phyloP scores from a whole-genome alignment of 2,888 invertebrate species.

The Tanaodytes sp. region DNA sequence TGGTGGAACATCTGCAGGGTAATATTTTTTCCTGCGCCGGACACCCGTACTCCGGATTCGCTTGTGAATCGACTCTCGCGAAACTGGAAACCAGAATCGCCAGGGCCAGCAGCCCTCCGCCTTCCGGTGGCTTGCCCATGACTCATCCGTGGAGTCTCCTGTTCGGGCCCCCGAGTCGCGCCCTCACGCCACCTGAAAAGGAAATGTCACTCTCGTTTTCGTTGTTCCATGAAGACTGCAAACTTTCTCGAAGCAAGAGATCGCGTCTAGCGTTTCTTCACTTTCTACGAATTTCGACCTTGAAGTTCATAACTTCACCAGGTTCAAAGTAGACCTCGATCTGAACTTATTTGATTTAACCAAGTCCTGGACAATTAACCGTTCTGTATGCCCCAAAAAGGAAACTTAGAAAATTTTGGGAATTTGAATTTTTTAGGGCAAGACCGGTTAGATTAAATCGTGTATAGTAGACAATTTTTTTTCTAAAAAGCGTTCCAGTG shows the following conservation, averaged over 20 bases:
- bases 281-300: constrained; percentile 11
- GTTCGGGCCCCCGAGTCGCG: constrained; percentile 47
- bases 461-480: too few relatives aligned
- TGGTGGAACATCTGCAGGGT: constrained; percentile 86
- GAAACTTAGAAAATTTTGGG: too few relatives aligned
- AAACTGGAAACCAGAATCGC: constrained; percentile 47
- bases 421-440: too few relatives aligned
- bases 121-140: constrained; percentile 69
- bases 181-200: constrained; percentile 60
- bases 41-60: constrained; percentile 75
- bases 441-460: too few relatives aligned
- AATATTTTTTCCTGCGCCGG: constrained; percentile 84
- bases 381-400: too few relatives aligned
- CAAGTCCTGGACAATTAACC: too few relatives aligned
- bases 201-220: constrained; percentile 47
- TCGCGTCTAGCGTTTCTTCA: constrained; percentile 6
- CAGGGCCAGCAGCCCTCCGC: constrained; percentile 61
- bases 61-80: constrained; percentile 56
- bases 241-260: constrained; percentile 35
- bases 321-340: too few relatives aligned
- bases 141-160: constrained; percentile 66
- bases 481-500: constrained; percentile 27
- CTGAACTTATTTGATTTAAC: too few relatives aligned
- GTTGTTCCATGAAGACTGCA: constrained; percentile 37
- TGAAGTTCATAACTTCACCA: too few relatives aligned